phyloP scores from a whole-genome alignment of 1,140 invertebrate genomes.

The Dendroctonus valens region DNA sequence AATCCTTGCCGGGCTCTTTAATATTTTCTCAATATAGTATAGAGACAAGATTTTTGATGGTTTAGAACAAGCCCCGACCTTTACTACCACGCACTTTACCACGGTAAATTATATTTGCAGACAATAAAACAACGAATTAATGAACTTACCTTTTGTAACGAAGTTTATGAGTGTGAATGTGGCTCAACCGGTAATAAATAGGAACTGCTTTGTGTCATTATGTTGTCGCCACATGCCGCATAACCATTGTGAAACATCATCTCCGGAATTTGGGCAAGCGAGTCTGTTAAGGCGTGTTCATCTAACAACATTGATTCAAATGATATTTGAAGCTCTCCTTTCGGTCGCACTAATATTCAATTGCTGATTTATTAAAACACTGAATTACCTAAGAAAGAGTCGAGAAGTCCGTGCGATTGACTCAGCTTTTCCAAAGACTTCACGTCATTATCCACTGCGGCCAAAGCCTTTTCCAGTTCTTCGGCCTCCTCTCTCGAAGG shows the following conservation, averaged over 20 bases:
- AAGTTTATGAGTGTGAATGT: slow-evolving; percentile 47
- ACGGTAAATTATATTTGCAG: background rate
- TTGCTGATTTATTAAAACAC: background rate
- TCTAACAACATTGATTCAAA: slow-evolving; percentile 26
- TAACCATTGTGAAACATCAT: slow-evolving; percentile 49
- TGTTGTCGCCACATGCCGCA: slow-evolving; percentile 46
- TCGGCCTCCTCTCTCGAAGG: slow-evolving; percentile 77
- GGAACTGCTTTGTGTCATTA: slow-evolving; percentile 46
- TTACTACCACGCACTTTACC: background rate
- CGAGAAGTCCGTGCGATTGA: slow-evolving; percentile 59
- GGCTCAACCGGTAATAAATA: slow-evolving; percentile 48
- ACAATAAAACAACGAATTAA: background rate
- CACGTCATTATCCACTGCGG: slow-evolving; percentile 78
- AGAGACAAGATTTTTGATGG: background rate
- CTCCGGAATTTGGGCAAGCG: slow-evolving; percentile 48
- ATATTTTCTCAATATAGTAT: too few species aligned
- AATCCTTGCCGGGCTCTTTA: too few species aligned
- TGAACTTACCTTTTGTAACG: slow-evolving; percentile 3
- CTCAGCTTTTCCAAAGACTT: slow-evolving; percentile 71
- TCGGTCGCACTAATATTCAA: background rate
- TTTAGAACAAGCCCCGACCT: background rate
- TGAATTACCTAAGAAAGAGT: slow-evolving; percentile 43
- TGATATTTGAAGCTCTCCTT: background rate
- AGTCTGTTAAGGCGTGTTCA: slow-evolving; percentile 47
- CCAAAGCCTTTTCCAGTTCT: slow-evolving; percentile 78